These are phyloP conservation scores for Venturia canescens DNA, from an alignment of 1,140 invertebrate species.

Conservation along the genomic window DNA sequence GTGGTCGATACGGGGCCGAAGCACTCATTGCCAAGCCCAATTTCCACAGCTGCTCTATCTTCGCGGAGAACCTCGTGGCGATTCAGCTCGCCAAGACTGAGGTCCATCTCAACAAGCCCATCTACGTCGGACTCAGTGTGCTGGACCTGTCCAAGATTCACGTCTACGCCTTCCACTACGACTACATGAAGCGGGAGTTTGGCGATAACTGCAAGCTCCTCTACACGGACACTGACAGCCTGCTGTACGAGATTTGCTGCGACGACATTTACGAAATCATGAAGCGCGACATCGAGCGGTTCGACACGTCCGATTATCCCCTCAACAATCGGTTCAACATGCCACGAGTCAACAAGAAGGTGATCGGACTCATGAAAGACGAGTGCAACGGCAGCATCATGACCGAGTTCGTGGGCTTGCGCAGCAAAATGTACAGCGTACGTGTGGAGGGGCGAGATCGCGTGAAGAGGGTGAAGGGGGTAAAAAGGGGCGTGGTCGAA, in stretches of 20 bases:
- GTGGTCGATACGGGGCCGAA: constrained; percentile 53
- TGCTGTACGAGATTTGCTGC: constrained; percentile 65
- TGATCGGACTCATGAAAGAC: no score
- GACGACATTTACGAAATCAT: constrained; percentile 63
- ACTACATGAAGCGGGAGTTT: constrained; percentile 56
- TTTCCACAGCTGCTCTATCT: constrained; percentile 57
- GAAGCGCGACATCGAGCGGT: constrained; percentile 54
- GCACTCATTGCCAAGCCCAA: constrained; percentile 62
- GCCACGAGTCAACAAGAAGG: constrained; percentile 43
- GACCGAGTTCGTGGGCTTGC: constrained; percentile 60
- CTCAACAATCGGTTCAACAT: constrained; percentile 49
- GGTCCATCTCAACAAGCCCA: constrained; percentile 20
- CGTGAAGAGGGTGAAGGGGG: constrained; percentile 52
- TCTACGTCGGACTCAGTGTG: background rate
- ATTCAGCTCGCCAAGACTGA: background rate
- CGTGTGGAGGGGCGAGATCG: constrained; percentile 51
- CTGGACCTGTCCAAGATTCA: background rate
- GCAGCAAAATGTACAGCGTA: constrained; percentile 72
- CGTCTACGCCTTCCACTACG: constrained; percentile 5
- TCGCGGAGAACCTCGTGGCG: no score
- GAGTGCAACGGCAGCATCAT: constrained; percentile 59
- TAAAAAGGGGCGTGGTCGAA: constrained; percentile 43
- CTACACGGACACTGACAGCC: constrained; percentile 70
- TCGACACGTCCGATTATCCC: constrained; percentile 64
- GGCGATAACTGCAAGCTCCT: no score